phyloP scores from a whole-genome alignment of 35 echinoderm and acorn worm genomes.

The Stichopus chloronotus region DNA sequence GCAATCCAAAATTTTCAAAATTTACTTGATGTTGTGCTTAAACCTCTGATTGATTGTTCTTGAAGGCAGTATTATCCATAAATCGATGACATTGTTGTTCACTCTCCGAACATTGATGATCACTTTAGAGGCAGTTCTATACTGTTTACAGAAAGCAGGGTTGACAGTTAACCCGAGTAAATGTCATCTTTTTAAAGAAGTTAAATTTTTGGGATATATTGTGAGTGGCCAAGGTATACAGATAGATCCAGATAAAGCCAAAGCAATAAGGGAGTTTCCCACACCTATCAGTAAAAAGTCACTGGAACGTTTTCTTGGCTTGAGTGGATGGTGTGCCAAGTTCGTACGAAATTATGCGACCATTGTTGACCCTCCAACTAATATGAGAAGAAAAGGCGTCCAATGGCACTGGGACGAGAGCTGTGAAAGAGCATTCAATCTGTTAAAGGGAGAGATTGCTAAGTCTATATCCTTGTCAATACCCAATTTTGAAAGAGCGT shows the following conservation, averaged over 20 bases:
- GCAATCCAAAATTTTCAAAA: neutral
- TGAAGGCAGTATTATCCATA: neutral
- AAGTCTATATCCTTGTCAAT: neutral
- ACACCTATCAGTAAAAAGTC: neutral
- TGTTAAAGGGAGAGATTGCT: neutral
- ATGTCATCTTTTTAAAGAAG: neutral
- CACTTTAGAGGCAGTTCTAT: neutral
- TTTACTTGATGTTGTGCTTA: neutral
- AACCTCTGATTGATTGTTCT: neutral
- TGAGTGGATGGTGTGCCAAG: neutral
- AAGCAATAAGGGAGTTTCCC: no score
- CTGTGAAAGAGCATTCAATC: neutral
- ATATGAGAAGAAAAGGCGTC: neutral
- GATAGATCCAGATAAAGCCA: slow-evolving; percentile 1
- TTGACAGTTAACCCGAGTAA: neutral
- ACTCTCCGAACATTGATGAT: neutral
- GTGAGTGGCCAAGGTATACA: neutral
- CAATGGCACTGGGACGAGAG: neutral
- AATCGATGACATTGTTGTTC: neutral
- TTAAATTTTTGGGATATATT: no score
- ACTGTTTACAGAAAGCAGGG: no score
- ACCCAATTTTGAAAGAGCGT: neutral
- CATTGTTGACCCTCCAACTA: neutral
- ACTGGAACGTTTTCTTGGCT: neutral
- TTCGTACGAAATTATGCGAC: neutral